Evolutionary conservation across 2,888 invertebrate species (phyloP).

Genomic region (Gibbula magus): DNA sequence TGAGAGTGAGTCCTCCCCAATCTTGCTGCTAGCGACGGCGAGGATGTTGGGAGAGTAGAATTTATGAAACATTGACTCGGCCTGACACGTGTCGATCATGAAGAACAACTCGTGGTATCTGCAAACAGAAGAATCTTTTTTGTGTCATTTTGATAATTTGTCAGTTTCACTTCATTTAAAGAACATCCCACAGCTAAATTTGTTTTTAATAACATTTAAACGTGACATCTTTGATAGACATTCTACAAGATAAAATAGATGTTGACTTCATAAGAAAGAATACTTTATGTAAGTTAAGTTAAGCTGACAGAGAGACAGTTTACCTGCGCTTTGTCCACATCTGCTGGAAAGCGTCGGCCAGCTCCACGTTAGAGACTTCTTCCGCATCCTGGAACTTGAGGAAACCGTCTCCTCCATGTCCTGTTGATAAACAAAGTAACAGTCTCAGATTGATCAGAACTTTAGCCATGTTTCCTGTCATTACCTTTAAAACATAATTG

Average conservation of each 20-base stretch:
- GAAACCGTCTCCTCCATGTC: constrained; percentile 98
- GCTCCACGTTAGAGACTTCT: constrained; percentile 97
- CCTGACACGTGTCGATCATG: constrained; percentile 99
- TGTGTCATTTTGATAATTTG: too few species aligned
- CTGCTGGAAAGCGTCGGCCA: constrained; percentile 98
- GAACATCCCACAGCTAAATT: too few species aligned
- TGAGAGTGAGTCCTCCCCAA: constrained; percentile 98
- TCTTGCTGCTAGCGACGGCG: constrained; percentile 96
- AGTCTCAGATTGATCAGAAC: too few species aligned
- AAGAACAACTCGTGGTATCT: constrained; percentile 98
- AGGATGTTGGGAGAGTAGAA: constrained; percentile 98
- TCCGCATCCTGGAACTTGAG: constrained; percentile 99
- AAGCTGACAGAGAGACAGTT: background rate
- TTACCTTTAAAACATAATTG: too few species aligned
- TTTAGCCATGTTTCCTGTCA: too few species aligned
- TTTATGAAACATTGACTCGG: constrained; percentile 97
- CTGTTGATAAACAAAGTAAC: constrained; percentile 67
- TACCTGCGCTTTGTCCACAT: constrained; percentile 99
- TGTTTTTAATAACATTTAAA: too few species aligned
- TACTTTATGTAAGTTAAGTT: background rate
- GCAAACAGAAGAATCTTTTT: constrained; percentile 58
- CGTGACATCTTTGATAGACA: background rate
- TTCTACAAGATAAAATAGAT: background rate
- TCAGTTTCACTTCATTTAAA: too few species aligned
- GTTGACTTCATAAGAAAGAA: background rate